A percentile compares a stretch with the other conserved stretches of the same genome.
Evolutionary conservation across 2,113 vertebrate genomes (phyloP).

Genomic region (Jacana jacana): DNA sequence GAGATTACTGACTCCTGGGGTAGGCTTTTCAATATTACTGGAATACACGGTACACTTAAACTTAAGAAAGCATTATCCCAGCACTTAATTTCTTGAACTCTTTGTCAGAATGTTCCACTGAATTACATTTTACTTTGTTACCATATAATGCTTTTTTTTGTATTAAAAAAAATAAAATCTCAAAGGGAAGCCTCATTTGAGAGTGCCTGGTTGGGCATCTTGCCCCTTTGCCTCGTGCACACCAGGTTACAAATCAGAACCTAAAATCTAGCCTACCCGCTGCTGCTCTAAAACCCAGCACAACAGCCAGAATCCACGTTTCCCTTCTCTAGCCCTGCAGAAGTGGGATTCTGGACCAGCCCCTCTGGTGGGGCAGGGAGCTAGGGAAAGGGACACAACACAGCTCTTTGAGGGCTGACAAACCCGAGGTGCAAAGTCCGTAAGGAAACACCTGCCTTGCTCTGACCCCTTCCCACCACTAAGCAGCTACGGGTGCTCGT

Average conservation of each 20-base stretch:
- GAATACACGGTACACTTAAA: not conserved
- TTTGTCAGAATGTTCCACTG: not conserved
- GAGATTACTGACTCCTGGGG: not conserved
- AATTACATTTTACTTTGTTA: not conserved
- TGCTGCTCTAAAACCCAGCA: not conserved
- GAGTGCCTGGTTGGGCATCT: not conserved
- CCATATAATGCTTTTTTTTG: not conserved
- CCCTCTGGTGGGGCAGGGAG: rapidly evolving
- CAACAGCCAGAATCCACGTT: not conserved
- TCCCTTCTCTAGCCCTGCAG: not conserved
- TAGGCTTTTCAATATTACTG: not conserved
- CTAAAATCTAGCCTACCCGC: not conserved
- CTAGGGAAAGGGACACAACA: not conserved
- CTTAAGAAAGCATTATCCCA: not conserved
- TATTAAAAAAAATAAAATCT: not conserved
- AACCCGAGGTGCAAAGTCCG: not conserved
- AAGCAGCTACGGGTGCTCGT: not conserved
- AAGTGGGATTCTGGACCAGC: not conserved
- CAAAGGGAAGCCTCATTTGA: not conserved
- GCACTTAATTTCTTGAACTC: not conserved
- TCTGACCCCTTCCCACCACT: not conserved
- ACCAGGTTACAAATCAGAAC: not conserved
- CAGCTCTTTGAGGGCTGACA: not conserved
- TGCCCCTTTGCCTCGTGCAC: not conserved
- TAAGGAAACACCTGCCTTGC: not conserved